phyloP scores from a whole-genome alignment of 92 coral and sea anemone genomes.

The Zoanthus solanderi region DNA sequence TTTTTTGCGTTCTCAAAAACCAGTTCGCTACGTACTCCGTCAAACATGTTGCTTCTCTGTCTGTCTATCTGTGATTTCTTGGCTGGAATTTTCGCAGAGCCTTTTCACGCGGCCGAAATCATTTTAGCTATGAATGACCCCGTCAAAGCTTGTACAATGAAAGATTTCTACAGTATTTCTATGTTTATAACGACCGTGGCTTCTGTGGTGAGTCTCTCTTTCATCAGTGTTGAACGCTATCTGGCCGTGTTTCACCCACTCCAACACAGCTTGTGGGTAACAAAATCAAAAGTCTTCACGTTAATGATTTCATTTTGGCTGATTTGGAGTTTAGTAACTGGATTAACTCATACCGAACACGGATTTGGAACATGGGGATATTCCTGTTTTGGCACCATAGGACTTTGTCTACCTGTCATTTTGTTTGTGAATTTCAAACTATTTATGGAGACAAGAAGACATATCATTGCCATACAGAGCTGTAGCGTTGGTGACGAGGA shows the following conservation, averaged over 20 bases:
- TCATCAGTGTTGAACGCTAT: conserved; percentile 58
- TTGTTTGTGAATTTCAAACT: conserved; percentile 42
- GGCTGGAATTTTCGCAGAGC: conserved; percentile 62
- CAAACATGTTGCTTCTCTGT: conserved; percentile 53
- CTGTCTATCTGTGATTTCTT: conserved; percentile 61
- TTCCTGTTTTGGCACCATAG: conserved; percentile 54
- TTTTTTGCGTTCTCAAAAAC: conserved; percentile 50
- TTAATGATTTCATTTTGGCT: conserved; percentile 44
- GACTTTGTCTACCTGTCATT: conserved; percentile 40
- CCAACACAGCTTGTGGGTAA: conserved; percentile 40
- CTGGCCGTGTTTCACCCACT: conserved; percentile 58
- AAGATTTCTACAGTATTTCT: conserved; percentile 59
- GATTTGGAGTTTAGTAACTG: conserved; percentile 50
- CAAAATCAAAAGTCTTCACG: conserved; percentile 27
- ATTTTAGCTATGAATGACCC: conserved; percentile 44
- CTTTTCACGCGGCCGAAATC: conserved; percentile 50
- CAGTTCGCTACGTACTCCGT: conserved; percentile 54
- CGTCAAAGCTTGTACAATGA: conserved; percentile 44
- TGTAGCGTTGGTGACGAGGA: neutral
- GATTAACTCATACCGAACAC: conserved; percentile 50
- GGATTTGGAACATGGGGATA: conserved; percentile 60
- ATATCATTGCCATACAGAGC: conserved; percentile 28
- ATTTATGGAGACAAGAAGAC: conserved; percentile 55
- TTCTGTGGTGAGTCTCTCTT: conserved; percentile 49
- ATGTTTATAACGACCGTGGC: conserved; percentile 48